These are phyloP conservation scores for Caenorhabditis sinica DNA, from an alignment of 2,888 invertebrate species.

Conservation along the genomic window DNA sequence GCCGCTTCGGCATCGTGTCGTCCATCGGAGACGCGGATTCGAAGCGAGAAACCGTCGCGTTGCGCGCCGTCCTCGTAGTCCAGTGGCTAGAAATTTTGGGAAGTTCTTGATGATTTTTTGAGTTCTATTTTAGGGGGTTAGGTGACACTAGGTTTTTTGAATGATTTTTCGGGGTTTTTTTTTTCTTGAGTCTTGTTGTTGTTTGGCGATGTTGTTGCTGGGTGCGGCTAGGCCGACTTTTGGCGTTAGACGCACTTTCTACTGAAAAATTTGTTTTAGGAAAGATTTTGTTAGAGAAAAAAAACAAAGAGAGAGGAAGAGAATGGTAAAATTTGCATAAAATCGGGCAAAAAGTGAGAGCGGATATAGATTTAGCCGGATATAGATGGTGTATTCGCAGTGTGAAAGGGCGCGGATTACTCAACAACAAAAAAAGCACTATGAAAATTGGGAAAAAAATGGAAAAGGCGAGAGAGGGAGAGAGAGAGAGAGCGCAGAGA, in stretches of 20 bases:
- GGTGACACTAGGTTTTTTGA: conserved; percentile 53
- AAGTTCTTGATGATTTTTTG: conserved; percentile 9
- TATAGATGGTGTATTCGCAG: neutral
- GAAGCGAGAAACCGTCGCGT: conserved; percentile 94
- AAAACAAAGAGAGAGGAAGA: neutral
- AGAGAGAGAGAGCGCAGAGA: no score
- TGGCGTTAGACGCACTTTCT: conserved; percentile 59
- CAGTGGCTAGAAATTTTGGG: conserved; percentile 87
- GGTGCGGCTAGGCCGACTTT: conserved; percentile 62
- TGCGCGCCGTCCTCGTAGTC: conserved; percentile 96
- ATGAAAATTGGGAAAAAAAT: neutral
- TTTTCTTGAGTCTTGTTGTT: conserved; percentile 40
- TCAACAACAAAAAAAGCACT: neutral
- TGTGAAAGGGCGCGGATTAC: neutral
- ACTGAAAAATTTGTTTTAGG: conserved; percentile 51
- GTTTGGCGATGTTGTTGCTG: conserved; percentile 4
- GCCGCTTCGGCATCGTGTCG: conserved; percentile 97
- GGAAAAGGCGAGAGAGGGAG: neutral
- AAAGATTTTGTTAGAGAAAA: conserved; percentile 19
- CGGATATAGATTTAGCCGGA: neutral
- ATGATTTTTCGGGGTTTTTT: conserved; percentile 9
- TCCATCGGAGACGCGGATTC: conserved; percentile 90
- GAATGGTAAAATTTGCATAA: neutral
- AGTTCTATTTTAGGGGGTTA: conserved; percentile 11
- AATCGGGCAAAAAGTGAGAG: neutral